Percentiles rank a stretch among this genome's conserved stretches.
These are phyloP conservation scores for Mechanitis messenoides DNA, from an alignment of 2,888 invertebrate genomes.

Conservation along the genomic window DNA sequence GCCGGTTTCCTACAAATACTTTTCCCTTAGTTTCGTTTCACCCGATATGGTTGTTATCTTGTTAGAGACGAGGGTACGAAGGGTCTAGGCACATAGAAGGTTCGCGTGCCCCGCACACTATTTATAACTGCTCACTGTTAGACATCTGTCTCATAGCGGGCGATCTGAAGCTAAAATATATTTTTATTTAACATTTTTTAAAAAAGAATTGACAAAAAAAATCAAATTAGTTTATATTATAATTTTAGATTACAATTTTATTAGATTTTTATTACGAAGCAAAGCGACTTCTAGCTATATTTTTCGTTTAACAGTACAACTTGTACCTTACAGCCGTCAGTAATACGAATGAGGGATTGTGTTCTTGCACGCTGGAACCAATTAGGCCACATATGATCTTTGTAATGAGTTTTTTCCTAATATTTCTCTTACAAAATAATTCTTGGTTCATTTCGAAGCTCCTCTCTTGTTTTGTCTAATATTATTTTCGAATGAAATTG, in stretches of 20 bases:
- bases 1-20: constrained; percentile 65
- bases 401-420: constrained; percentile 38
- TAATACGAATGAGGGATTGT: constrained; percentile 56
- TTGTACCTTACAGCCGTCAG: constrained; percentile 11
- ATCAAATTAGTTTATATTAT: neutral
- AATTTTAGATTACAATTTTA: neutral
- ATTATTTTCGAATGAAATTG: constrained; percentile 3
- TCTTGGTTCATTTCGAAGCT: constrained; percentile 15
- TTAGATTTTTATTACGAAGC: neutral
- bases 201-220: neutral
- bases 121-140: constrained; percentile 45
- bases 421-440: constrained; percentile 26
- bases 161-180: constrained; percentile 7
- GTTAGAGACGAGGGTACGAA: constrained; percentile 75
- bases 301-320: constrained; percentile 4
- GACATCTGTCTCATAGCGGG: constrained; percentile 23
- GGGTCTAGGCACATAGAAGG: constrained; percentile 58
- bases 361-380: constrained; percentile 58
- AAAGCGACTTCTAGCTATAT: constrained; percentile 1
- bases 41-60: constrained; percentile 74
- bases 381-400: constrained; percentile 60
- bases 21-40: constrained; percentile 71
- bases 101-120: constrained; percentile 38
- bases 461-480: constrained; percentile 14
- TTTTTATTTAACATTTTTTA: neutral